Percentiles rank a stretch among this genome's conserved stretches.
Evolutionary conservation across 2,888 invertebrate genomes (phyloP).

Genomic region (Brachyptera putata): DNA sequence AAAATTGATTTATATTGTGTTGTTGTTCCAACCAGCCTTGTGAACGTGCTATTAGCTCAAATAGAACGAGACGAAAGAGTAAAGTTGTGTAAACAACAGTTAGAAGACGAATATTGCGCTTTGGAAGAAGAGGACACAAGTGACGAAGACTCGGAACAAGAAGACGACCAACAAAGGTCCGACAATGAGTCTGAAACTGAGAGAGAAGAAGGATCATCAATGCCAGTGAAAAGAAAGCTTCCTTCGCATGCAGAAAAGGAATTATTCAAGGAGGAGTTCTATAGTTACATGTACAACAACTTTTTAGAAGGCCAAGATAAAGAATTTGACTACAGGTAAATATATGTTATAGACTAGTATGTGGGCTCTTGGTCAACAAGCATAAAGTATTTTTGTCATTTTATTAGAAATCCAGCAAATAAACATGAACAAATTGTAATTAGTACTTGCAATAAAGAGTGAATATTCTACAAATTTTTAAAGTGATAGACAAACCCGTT

Average conservation of each 20-base stretch:
- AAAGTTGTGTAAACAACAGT: conserved; percentile 56
- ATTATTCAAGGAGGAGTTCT: conserved; percentile 73
- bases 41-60: conserved; percentile 43
- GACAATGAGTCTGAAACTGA: conserved; percentile 35
- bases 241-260: conserved; percentile 46
- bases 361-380: no score
- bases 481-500: no score
- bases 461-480: no score
- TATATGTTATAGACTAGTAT: no score
- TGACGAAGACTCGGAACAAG: conserved; percentile 36
- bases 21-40: background rate
- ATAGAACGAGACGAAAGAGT: conserved; percentile 69
- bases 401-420: no score
- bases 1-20: background rate
- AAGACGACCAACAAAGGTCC: conserved; percentile 38
- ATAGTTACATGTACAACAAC: conserved; percentile 77
- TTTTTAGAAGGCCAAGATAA: conserved; percentile 78
- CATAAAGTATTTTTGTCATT: no score
- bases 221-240: conserved; percentile 46
- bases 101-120: conserved; percentile 42
- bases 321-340: conserved; percentile 74
- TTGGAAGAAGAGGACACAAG: conserved; percentile 39
- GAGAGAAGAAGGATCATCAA: conserved; percentile 41
- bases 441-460: no score
- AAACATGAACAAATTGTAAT: no score